Percentiles rank a stretch among this genome's conserved stretches.
phyloP scores from a whole-genome alignment of 2,113 vertebrate genomes.

The Garra rufa region DNA sequence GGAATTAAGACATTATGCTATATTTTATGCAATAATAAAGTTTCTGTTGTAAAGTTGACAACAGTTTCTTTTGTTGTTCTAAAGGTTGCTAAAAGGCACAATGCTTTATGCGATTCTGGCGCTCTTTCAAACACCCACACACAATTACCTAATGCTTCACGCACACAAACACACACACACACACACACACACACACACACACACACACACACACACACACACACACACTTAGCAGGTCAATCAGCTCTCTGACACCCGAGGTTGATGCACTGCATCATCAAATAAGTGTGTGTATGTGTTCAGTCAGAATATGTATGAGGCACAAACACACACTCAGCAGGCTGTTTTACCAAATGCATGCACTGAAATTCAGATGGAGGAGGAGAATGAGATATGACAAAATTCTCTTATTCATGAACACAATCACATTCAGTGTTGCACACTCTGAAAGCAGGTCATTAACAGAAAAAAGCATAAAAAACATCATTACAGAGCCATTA shows the following conservation, averaged over 20 bases:
- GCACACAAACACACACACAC: not conserved
- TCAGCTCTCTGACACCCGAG: not conserved
- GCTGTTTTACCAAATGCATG: not conserved
- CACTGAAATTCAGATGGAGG: not conserved
- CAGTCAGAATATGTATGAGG: not conserved
- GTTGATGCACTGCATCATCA: not conserved
- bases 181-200: not conserved
- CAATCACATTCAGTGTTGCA: not conserved
- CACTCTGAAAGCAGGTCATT: slow-evolving; percentile 21
- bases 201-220: not conserved
- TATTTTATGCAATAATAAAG: not conserved
- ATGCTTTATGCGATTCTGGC: not conserved
- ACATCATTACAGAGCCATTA: slow-evolving; percentile 43
- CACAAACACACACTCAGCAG: not conserved
- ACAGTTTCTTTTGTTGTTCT: not conserved
- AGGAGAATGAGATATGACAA: slow-evolving; percentile 15
- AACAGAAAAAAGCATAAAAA: slow-evolving; percentile 33
- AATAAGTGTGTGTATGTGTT: not conserved
- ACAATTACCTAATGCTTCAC: not conserved
- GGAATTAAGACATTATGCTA: not conserved
- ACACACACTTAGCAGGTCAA: slow-evolving; percentile 3
- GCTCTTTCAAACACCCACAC: not conserved
- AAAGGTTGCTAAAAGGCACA: slow-evolving; percentile 8
- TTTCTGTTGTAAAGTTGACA: not conserved
- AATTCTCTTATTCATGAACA: not conserved